A percentile compares a stretch with the other conserved stretches of the same genome.
These are phyloP conservation scores for Microplitis manilae DNA, from an alignment of 2,888 invertebrate species.

Conservation along the genomic window DNA sequence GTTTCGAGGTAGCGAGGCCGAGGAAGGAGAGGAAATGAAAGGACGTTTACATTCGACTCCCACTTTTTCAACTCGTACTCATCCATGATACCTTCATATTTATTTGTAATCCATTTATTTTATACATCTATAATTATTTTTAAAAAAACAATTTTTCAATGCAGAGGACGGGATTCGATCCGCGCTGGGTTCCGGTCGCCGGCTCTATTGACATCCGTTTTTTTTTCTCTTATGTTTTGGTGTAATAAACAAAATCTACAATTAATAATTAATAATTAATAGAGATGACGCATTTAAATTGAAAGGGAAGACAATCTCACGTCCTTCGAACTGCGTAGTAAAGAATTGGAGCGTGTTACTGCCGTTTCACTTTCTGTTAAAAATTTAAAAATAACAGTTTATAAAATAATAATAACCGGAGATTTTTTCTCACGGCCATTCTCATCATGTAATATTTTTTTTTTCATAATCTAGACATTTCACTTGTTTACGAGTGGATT, in stretches of 20 bases:
- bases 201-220: too few relatives aligned
- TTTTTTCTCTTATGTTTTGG: too few relatives aligned
- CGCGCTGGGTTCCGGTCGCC: neutral
- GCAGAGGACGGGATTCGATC: neutral
- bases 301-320: neutral
- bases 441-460: slow-evolving; percentile 8
- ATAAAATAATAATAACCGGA: slow-evolving; percentile 2
- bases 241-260: too few relatives aligned
- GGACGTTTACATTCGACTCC: slow-evolving; percentile 48
- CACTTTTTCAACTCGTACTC: slow-evolving; percentile 43
- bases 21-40: slow-evolving; percentile 50
- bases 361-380: slow-evolving; percentile 33
- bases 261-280: too few relatives aligned
- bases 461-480: slow-evolving; percentile 12
- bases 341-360: slow-evolving; percentile 25
- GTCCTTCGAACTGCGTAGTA: slow-evolving; percentile 18
- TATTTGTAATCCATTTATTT: slow-evolving; percentile 7
- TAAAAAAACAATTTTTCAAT: neutral
- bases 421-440: slow-evolving; percentile 18
- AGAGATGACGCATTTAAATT: neutral
- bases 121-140: too few relatives aligned
- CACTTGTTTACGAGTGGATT: neutral
- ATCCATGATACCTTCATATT: slow-evolving; percentile 28
- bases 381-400: slow-evolving; percentile 11
- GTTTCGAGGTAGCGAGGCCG: slow-evolving; percentile 28